Evolutionary conservation across 2,888 invertebrate species (phyloP).

Genomic region (Carpatolechia fugitivella): DNA sequence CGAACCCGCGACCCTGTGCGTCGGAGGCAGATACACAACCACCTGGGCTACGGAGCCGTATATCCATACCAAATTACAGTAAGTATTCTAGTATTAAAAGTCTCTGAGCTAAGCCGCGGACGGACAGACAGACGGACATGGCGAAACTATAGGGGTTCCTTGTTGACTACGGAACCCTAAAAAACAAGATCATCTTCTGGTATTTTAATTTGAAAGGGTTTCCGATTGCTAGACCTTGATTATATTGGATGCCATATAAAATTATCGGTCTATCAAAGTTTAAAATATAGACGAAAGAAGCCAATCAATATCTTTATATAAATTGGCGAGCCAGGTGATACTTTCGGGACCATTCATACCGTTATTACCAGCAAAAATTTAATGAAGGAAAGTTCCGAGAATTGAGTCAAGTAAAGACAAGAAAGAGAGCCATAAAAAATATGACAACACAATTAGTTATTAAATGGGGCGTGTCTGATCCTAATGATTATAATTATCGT

Average conservation of each 20-base stretch:
- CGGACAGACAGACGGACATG: too few species aligned
- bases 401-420: conserved; percentile 18
- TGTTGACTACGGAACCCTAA: too few species aligned
- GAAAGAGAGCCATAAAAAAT: conserved; percentile 14
- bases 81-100: too few species aligned
- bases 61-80: too few species aligned
- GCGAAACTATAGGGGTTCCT: too few species aligned
- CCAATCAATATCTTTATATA: not conserved
- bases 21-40: too few species aligned
- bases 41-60: too few species aligned
- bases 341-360: not conserved
- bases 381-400: not conserved
- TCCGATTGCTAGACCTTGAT: conserved; percentile 8
- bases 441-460: conserved; percentile 40
- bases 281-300: not conserved
- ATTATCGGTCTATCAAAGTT: conserved; percentile 6
- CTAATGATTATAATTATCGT: conserved; percentile 65
- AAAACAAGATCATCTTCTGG: not conserved
- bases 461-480: conserved; percentile 55
- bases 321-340: conserved; percentile 6
- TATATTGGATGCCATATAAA: conserved; percentile 3
- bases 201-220: conserved; percentile 8
- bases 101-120: too few species aligned
- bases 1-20: too few species aligned
- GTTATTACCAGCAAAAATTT: not conserved